Base-by-base conservation (phyloP, 1,140 invertebrate species). In the Leptopilina clavipes region DNA sequence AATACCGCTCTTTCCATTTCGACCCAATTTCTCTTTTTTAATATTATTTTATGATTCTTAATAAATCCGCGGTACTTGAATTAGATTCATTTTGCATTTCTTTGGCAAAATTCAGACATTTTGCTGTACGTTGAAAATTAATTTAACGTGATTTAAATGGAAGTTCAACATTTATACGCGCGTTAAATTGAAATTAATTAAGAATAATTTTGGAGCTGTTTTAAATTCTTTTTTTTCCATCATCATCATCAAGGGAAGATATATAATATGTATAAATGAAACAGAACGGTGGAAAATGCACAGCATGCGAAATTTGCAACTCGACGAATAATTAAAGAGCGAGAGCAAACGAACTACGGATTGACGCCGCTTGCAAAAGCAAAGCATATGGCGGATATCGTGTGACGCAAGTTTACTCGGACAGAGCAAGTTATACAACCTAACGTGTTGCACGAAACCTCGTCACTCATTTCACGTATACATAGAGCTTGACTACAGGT, bases 311-410 rank as follows among this genome's bases (percentile, higher is more conserved):
- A 65, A 65, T 65, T 65, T 31, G 59, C 59, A 65, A 65, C 22
- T 31, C 59, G 22, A 65, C 48, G 71, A 79, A 79, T 76, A 81
- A 79, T 81, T 77, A 72, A 79, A 81, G 70, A 25, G 74, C 74
- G 11, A 65, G 59, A 65, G 59, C 59, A 76, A 79, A 75, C 77
- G 48, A 70, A 56, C 19, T 52, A 72, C 73, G 76, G 77, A 81
- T 81, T 81, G 72, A 74, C 73, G 78, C 80, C 54, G 75, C 70
- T 79, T 73, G 71, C 75, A 79, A 77, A 31, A 77, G 71, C 70
- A 74, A 80, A 73, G 79, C 85, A 86, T 86, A 86, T 86, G 85
- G 85, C 81, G 59, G 75, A 75, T 76, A 80, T 78, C 79, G 72
- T 72, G 72, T 75, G 75, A 65, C 59, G 59, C 59, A 25, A 65